phyloP scores from a whole-genome alignment of 2,797 vertebrate species.

The Hylomyscus alleni region DNA sequence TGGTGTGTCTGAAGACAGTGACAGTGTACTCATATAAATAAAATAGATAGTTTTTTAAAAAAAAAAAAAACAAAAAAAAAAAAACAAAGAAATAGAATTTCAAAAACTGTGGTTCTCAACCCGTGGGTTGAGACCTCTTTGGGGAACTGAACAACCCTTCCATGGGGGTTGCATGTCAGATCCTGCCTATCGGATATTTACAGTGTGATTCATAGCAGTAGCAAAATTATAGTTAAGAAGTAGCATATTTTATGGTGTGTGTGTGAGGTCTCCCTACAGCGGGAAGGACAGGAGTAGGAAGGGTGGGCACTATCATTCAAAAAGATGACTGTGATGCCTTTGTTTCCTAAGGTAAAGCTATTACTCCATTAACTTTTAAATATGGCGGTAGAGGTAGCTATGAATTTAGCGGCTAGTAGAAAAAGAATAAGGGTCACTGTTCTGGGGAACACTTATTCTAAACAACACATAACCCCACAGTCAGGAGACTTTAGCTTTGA shows the following conservation, averaged over 20 bases:
- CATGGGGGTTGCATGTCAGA: background rate
- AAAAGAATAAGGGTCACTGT: background rate
- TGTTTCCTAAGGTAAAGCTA: background rate
- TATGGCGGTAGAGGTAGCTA: background rate
- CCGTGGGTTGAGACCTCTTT: background rate
- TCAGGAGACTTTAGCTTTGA: background rate
- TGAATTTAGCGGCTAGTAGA: background rate
- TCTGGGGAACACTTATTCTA: background rate
- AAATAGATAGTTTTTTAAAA: no score
- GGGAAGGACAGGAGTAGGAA: background rate
- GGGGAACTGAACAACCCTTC: background rate
- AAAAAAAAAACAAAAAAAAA: no score
- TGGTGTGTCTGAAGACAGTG: no score
- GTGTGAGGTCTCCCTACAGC: background rate
- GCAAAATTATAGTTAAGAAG: background rate
- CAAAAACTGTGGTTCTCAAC: background rate
- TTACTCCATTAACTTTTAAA: background rate
- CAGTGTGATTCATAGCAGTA: background rate
- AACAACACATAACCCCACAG: background rate
- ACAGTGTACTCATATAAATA: no score
- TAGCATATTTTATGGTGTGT: no score
- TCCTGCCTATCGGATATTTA: no score
- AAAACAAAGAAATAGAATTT: constrained; percentile 32
- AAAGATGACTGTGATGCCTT: background rate
- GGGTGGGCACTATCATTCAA: background rate